A percentile compares a stretch with the other conserved stretches of the same genome.
Evolutionary conservation across 2,888 invertebrate species (phyloP).

Genomic region (Rambutsinella grinnellia): DNA sequence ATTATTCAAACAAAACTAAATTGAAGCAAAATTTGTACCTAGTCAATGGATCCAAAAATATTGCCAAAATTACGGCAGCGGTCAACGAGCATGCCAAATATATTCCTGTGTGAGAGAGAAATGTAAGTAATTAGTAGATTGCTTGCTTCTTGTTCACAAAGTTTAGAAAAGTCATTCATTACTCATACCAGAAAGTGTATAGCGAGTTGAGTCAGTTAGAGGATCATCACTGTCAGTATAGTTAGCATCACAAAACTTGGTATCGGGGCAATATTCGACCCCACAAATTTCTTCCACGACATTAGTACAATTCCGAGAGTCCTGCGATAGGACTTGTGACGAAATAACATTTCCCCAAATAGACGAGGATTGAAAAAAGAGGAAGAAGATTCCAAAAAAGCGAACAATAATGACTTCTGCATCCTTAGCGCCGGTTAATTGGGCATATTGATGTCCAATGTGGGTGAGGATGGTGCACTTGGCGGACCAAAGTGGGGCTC

Average conservation of each 20-base stretch:
- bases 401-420: constrained; percentile 94
- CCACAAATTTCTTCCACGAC: constrained; percentile 37
- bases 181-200: too few relatives aligned
- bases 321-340: constrained; percentile 86
- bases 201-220: constrained; percentile 1
- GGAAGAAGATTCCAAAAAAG: constrained; percentile 98
- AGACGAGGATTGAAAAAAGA: constrained; percentile 93
- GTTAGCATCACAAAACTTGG: constrained; percentile 33
- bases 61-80: constrained; percentile 87
- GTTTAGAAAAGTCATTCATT: background rate
- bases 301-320: constrained; percentile 73
- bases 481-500: constrained; percentile 96
- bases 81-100: constrained; percentile 88
- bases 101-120: too few relatives aligned
- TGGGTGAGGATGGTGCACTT: constrained; percentile 94
- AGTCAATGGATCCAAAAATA: constrained; percentile 91
- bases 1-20: background rate
- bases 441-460: constrained; percentile 89
- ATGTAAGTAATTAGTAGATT: constrained; percentile 79
- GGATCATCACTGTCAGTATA: background rate
- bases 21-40: constrained; percentile 73
- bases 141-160: too few relatives aligned
- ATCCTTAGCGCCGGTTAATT: constrained; percentile 81
- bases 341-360: constrained; percentile 97
- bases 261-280: constrained; percentile 49